Percentiles rank a stretch among this genome's conserved stretches.
phyloP scores from a whole-genome alignment of 2,888 invertebrate species.

The Cactoblastis cactorum region DNA sequence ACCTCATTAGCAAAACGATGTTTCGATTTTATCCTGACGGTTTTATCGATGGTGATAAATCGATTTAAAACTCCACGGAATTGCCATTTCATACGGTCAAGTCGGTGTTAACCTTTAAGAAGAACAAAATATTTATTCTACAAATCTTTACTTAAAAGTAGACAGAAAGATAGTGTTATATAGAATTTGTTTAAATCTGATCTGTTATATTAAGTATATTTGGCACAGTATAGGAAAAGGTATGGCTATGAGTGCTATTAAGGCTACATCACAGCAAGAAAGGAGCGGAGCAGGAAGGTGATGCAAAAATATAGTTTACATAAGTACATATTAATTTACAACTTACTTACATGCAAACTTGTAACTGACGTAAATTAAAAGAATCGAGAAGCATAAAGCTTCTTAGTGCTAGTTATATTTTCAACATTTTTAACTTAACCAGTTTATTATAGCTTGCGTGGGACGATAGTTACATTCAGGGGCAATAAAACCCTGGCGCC shows the following conservation, averaged over 20 bases:
- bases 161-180: conserved; percentile 14
- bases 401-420: too few relatives aligned
- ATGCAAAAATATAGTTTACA: too few relatives aligned
- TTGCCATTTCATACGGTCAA: background rate
- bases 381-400: too few relatives aligned
- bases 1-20: too few relatives aligned
- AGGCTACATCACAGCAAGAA: conserved; percentile 75
- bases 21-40: too few relatives aligned
- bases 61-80: background rate
- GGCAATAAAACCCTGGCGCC: too few relatives aligned
- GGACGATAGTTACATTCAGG: too few relatives aligned
- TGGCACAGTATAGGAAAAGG: conserved; percentile 68
- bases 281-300: conserved; percentile 61
- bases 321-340: too few relatives aligned
- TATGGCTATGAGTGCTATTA: conserved; percentile 55
- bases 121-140: conserved; percentile 3
- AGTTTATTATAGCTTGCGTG: too few relatives aligned
- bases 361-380: too few relatives aligned
- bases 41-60: background rate
- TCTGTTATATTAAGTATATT: conserved; percentile 32
- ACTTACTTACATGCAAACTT: too few relatives aligned
- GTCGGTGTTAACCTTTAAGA: background rate
- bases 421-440: too few relatives aligned
- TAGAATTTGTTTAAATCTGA: conserved; percentile 18
- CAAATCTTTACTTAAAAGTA: conserved; percentile 13